phyloP scores from a whole-genome alignment of 1,140 invertebrate species.

The Vanessa atalanta region DNA sequence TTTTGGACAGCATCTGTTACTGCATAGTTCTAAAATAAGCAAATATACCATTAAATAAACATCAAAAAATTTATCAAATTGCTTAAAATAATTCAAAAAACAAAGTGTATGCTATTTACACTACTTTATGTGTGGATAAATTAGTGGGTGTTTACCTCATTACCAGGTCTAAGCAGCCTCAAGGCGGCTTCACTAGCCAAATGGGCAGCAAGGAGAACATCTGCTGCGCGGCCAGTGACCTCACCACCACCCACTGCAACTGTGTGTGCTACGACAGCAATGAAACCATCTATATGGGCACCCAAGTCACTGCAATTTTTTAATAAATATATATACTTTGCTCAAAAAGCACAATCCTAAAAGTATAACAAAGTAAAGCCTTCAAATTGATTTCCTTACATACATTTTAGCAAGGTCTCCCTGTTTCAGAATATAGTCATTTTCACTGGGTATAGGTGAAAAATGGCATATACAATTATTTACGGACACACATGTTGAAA shows the following conservation, averaged over 20 bases:
- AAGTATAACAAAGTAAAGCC: not conserved
- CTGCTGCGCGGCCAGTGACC: slow-evolving; percentile 93
- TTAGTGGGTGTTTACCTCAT: slow-evolving; percentile 84
- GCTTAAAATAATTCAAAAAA: no score
- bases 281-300: slow-evolving; percentile 99
- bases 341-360: slow-evolving; percentile 4
- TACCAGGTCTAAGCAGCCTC: slow-evolving; percentile 94
- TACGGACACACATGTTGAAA: slow-evolving; percentile 98
- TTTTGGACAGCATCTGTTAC: slow-evolving; percentile 97
- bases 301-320: slow-evolving; percentile 92
- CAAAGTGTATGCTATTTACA: no score
- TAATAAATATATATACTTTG: not conserved
- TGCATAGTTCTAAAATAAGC: slow-evolving; percentile 88
- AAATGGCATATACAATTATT: slow-evolving; percentile 99
- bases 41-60: not conserved
- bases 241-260: slow-evolving; percentile 92
- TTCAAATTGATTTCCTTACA: slow-evolving; percentile 62
- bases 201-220: slow-evolving; percentile 97
- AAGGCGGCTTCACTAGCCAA: slow-evolving; percentile 96
- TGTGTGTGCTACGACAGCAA: slow-evolving; percentile 98
- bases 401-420: slow-evolving; percentile 99
- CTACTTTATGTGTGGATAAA: not conserved
- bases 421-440: slow-evolving; percentile 92
- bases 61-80: not conserved
- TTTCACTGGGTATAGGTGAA: slow-evolving; percentile 96